These are phyloP conservation scores for Bombyx mandarina DNA, from an alignment of 1,140 invertebrate species.

Conservation along the genomic window DNA sequence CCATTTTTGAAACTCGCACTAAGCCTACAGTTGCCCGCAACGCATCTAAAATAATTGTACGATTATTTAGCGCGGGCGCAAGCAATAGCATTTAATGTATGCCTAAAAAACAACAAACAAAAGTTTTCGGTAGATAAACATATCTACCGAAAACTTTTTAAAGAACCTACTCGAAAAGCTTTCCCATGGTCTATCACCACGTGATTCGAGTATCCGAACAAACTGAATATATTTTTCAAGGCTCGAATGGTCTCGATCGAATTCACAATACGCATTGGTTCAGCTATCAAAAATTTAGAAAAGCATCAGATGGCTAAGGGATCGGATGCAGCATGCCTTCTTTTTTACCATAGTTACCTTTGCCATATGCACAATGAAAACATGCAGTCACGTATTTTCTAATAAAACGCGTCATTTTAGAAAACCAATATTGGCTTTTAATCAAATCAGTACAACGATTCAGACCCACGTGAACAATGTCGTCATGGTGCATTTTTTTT, in stretches of 20 bases:
- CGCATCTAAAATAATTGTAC: no score
- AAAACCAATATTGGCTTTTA: conserved; percentile 28
- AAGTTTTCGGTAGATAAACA: no score
- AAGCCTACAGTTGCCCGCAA: no score
- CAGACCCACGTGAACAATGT: conserved; percentile 28
- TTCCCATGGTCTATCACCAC: conserved; percentile 27
- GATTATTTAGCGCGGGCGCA: conserved; percentile 27
- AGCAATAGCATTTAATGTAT: conserved; percentile 29
- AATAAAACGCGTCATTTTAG: conserved; percentile 22
- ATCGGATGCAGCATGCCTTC: conserved; percentile 25
- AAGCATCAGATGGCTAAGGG: conserved; percentile 21
- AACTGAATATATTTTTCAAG: conserved; percentile 10
- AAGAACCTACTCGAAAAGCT: conserved; percentile 32
- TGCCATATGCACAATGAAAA: conserved; percentile 25
- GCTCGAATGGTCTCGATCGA: no score
- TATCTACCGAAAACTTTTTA: conserved; percentile 21
- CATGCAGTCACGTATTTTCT: no score
- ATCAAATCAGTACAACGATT: conserved; percentile 19
- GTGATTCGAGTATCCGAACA: conserved; percentile 28
- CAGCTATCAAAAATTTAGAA: no score
- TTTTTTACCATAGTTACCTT: conserved; percentile 19
- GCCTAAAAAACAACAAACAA: conserved; percentile 24
- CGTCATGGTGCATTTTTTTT: conserved; percentile 20
- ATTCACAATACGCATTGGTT: no score
- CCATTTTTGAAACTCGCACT: no score